Base-by-base conservation (phyloP, 1,140 invertebrate species). In the Lethocerus indicus region DNA sequence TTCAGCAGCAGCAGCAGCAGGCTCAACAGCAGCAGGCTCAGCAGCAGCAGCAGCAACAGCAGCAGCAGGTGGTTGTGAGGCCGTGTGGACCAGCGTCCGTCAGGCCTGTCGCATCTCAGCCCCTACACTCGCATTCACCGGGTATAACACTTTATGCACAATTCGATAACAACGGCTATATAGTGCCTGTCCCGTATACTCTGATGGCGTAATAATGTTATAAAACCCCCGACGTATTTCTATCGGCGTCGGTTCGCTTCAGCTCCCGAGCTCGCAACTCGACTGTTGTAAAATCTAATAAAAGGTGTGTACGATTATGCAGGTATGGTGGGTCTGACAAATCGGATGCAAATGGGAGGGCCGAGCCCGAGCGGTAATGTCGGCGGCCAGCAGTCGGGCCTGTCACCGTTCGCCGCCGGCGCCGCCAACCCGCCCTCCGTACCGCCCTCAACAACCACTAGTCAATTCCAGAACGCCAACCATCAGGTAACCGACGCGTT, bases 1-100 rank as follows among this genome's bases (percentile, higher is more conserved):
- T 77, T 56, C 76, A 81, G 57, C 68, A 74, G 54, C 63, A 71
- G 54, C 67, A 73, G n/a, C 64, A 66, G 54, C 71, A 77, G 53
- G 68, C 71, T 39, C 65, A 71, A 67, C 67, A 69, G 26, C 64
- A 68, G 43, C 70, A 26, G 32, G 47, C 23, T 14, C 55, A 53
- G 18, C 37, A 24, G 24, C 52, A 51, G 13, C n/a, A 45, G 18
- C 50, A 56, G 45, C 54, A 55, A 40, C 39, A 41, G 27, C 57
- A 56, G 32, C 45, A 49, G 1, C 45, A 20, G 32, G 27, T 44
- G 12, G 44, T 23, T 9, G 16, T 24, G 23, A 12, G 6, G 3
- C 18, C 13, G 3, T 5, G 43, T 48, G 37, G 24, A 27, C 5
- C 35, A 24, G 23, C 16, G 25, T 29, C 35, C 20, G 37, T 27